Conservation (phyloP, 2,888 invertebrate species). For the Limulus polyphemus region DNA sequence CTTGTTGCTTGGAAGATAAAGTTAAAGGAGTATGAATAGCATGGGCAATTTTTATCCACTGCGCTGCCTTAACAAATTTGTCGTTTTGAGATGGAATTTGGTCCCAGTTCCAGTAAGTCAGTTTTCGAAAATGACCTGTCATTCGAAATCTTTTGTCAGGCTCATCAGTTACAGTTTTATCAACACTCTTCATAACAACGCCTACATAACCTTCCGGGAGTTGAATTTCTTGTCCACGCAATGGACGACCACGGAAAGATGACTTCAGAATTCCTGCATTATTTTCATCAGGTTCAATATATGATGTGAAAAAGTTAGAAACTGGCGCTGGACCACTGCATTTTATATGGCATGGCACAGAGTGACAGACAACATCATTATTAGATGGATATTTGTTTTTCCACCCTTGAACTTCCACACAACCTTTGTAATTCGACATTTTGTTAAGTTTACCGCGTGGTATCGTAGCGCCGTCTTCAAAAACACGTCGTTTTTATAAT, state of each 20-base stretch:
- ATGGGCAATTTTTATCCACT: constrained; percentile 13
- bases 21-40: constrained; percentile 8
- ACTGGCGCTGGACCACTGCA: constrained; percentile 7
- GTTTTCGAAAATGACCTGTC: constrained; percentile 7
- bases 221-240: constrained; percentile 10
- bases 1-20: too few species aligned
- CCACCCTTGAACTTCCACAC: too few species aligned
- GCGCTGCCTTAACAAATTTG: constrained; percentile 6
- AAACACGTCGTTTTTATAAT: too few species aligned
- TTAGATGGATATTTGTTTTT: too few species aligned
- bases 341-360: constrained; percentile 14
- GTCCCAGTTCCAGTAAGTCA: constrained; percentile 19
- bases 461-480: too few species aligned
- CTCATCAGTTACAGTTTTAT: constrained; percentile 1
- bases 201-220: constrained; percentile 12
- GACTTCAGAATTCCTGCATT: background rate
- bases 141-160: constrained; percentile 6
- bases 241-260: constrained; percentile 12
- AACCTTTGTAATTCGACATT: too few species aligned
- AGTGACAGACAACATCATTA: constrained; percentile 5
- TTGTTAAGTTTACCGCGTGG: too few species aligned
- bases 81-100: constrained; percentile 11
- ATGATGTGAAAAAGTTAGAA: constrained; percentile 11
- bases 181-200: constrained; percentile 9
- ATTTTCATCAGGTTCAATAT: constrained; percentile 3